Conservation (phyloP, 2,113 vertebrate genomes). For the Ceyx melanurus region DNA sequence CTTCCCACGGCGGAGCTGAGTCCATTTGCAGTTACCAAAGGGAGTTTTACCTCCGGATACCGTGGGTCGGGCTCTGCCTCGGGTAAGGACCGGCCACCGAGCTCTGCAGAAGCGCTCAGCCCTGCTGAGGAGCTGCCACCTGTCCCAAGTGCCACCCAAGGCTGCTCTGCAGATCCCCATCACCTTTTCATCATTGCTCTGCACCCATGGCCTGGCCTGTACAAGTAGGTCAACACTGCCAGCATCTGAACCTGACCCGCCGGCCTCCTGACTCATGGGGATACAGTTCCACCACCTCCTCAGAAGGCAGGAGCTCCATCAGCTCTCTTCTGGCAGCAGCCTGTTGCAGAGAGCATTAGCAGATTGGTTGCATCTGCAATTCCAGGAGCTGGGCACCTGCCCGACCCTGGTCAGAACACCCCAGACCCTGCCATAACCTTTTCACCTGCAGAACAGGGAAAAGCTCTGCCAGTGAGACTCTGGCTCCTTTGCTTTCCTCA, state of each 20-base stretch:
- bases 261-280: background rate
- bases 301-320: background rate
- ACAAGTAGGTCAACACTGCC: rapidly evolving
- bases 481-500: background rate
- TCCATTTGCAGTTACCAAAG: too few species aligned
- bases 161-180: background rate
- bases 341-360: background rate
- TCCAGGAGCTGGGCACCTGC: background rate
- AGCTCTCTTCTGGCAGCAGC: background rate
- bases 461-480: background rate
- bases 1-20: too few species aligned
- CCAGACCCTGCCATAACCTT: background rate
- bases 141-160: background rate
- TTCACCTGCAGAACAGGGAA: background rate
- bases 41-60: too few species aligned
- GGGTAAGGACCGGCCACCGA: too few species aligned
- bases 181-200: background rate
- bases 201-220: background rate
- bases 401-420: background rate
- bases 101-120: background rate
- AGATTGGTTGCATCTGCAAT: rapidly evolving
- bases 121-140: background rate
- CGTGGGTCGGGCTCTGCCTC: too few species aligned
- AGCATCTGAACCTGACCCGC: rapidly evolving
- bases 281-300: background rate